Percentiles rank a stretch among this genome's conserved stretches.
Conservation (phyloP, 1,140 invertebrate species). For the Leptestheria dahalacensis region DNA sequence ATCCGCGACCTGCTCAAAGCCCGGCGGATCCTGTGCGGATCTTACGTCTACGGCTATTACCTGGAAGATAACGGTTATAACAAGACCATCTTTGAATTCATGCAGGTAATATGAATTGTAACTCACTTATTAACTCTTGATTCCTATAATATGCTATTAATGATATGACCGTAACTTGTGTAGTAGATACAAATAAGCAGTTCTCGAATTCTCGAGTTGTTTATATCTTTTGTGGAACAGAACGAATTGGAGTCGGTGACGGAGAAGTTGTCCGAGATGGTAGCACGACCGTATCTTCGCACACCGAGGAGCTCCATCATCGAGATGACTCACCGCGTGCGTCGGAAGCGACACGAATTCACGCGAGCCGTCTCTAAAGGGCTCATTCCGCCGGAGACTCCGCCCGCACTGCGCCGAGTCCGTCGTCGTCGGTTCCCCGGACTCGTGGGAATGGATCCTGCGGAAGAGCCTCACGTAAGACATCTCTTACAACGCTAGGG, state of each 20-base stretch:
- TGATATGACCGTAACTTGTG: too few relatives aligned
- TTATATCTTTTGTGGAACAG: conserved; percentile 27
- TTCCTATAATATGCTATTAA: too few relatives aligned
- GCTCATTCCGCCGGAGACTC: conserved; percentile 47
- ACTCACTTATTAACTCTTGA: too few relatives aligned
- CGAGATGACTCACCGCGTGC: conserved; percentile 39
- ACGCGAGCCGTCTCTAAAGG: conserved; percentile 46
- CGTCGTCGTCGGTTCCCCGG: conserved; percentile 28
- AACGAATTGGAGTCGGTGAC: conserved; percentile 50
- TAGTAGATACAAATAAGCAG: not conserved
- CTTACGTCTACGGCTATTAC: conserved; percentile 42
- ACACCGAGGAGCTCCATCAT: conserved; percentile 45
- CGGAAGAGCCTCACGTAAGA: conserved; percentile 29
- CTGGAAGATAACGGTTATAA: conserved; percentile 47
- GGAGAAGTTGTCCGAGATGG: conserved; percentile 48
- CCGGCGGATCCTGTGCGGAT: conserved; percentile 44
- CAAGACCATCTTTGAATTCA: conserved; percentile 52
- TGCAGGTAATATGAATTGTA: too few relatives aligned
- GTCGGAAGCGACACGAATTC: conserved; percentile 47
- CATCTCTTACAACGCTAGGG: too few relatives aligned
- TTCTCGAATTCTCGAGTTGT: not conserved
- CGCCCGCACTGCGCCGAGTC: conserved; percentile 34
- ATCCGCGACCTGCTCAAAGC: conserved; percentile 46
- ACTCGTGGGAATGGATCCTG: conserved; percentile 27
- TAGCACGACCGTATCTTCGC: conserved; percentile 44